Evolutionary conservation across 1,140 invertebrate species (phyloP).

Genomic region (Nebria ingens): DNA sequence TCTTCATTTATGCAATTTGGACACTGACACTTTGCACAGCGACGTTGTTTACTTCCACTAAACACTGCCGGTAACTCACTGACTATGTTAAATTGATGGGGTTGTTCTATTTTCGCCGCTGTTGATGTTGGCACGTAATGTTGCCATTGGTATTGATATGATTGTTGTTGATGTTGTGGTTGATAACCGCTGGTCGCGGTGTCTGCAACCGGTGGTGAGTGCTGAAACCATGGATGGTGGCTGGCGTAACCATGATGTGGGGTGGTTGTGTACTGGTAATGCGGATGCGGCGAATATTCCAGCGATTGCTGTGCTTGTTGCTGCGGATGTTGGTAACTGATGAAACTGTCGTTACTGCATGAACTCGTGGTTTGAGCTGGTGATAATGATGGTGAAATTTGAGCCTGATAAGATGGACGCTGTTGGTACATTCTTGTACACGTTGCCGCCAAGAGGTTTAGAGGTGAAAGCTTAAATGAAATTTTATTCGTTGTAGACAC

Average conservation of each 20-base stretch:
- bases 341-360: constrained; percentile 28
- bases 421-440: constrained; percentile 28
- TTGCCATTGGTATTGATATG: constrained; percentile 21
- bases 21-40: constrained; percentile 48
- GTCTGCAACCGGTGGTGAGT: constrained; percentile 30
- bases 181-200: constrained; percentile 28
- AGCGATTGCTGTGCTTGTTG: constrained; percentile 23
- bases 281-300: constrained; percentile 30
- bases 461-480: constrained; percentile 27
- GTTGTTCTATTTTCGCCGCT: constrained; percentile 24
- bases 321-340: constrained; percentile 23
- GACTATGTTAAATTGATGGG: constrained; percentile 20
- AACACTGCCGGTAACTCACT: constrained; percentile 22
- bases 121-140: constrained; percentile 22
- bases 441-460: constrained; percentile 26
- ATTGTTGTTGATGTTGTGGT: constrained; percentile 24
- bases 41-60: constrained; percentile 26
- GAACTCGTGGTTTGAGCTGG: constrained; percentile 27
- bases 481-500: constrained; percentile 1
- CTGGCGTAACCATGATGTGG: constrained; percentile 24
- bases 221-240: constrained; percentile 29
- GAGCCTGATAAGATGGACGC: constrained; percentile 18
- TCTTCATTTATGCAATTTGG: constrained; percentile 61
- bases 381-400: constrained; percentile 24
- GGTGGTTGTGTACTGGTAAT: constrained; percentile 22